Percentiles rank a stretch among this genome's conserved stretches.
phyloP scores from a whole-genome alignment of 2,797 vertebrate genomes.

The Streptopelia turtur region DNA sequence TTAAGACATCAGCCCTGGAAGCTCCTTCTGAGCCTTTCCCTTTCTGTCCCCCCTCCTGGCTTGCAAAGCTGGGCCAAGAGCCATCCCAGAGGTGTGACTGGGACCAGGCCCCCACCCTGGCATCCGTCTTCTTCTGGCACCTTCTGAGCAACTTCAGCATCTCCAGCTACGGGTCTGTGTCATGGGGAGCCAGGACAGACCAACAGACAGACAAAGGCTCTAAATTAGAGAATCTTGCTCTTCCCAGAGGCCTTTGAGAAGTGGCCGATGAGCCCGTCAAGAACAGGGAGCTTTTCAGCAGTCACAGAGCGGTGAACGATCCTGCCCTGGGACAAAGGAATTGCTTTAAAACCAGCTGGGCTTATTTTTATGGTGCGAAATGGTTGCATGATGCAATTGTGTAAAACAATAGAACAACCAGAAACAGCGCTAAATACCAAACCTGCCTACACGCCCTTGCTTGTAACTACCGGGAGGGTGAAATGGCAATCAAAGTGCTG shows the following conservation, averaged over 20 bases:
- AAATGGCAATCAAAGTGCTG: neutral
- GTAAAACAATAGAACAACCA: neutral
- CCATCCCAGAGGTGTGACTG: neutral
- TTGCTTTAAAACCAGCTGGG: neutral
- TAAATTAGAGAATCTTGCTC: neutral
- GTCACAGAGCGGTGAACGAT: neutral
- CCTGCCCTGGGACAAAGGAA: neutral
- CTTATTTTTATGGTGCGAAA: constrained; percentile 31
- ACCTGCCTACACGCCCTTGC: neutral
- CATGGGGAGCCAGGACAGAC: neutral
- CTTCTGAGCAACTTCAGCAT: neutral
- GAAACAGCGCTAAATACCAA: neutral
- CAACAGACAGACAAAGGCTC: neutral
- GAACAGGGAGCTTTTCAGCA: neutral
- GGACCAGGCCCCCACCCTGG: neutral
- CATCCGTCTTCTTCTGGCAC: neutral
- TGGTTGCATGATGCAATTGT: neutral
- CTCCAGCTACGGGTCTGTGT: neutral
- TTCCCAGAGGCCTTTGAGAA: neutral
- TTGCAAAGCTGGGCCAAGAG: neutral
- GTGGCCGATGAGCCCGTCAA: neutral
- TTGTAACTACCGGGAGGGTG: neutral
- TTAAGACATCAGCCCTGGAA: neutral
- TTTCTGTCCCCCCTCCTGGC: neutral
- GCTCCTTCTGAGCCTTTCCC: neutral